Conservation (phyloP, 2,113 vertebrate genomes). For the Pica pica region DNA sequence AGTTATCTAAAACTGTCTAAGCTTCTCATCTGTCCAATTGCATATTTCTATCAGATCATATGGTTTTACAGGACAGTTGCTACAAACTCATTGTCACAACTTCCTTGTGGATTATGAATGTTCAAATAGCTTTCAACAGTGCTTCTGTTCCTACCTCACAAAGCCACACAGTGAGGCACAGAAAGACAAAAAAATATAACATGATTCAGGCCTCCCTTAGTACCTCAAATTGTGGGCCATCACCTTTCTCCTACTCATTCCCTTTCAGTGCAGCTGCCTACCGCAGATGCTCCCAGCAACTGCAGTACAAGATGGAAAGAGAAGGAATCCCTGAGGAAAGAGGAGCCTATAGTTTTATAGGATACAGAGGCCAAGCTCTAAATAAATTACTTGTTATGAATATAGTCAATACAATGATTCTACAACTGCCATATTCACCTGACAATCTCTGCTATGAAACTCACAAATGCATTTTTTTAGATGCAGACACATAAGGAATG, state of each 20-base stretch:
- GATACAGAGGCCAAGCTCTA: background rate
- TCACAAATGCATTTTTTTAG: background rate
- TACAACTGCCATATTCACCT: background rate
- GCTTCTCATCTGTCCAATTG: background rate
- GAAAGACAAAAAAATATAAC: background rate
- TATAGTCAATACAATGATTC: background rate
- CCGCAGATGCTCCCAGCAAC: background rate
- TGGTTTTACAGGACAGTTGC: background rate
- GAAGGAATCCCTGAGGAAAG: background rate
- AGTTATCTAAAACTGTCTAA: background rate
- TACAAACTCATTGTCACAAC: background rate
- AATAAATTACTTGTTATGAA: background rate
- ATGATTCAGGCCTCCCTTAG: background rate
- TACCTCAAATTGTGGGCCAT: background rate
- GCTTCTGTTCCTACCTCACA: background rate
- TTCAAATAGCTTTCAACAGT: background rate
- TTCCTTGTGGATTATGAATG: background rate
- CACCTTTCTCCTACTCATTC: background rate
- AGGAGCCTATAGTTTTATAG: background rate
- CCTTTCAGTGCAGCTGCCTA: background rate
- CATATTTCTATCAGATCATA: background rate
- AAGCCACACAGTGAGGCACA: background rate
- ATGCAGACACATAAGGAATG: background rate
- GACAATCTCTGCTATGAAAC: background rate
- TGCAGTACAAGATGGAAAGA: background rate